Evolutionary conservation across 2,797 vertebrate genomes (phyloP).

Genomic region (Muscicapa comitata): DNA sequence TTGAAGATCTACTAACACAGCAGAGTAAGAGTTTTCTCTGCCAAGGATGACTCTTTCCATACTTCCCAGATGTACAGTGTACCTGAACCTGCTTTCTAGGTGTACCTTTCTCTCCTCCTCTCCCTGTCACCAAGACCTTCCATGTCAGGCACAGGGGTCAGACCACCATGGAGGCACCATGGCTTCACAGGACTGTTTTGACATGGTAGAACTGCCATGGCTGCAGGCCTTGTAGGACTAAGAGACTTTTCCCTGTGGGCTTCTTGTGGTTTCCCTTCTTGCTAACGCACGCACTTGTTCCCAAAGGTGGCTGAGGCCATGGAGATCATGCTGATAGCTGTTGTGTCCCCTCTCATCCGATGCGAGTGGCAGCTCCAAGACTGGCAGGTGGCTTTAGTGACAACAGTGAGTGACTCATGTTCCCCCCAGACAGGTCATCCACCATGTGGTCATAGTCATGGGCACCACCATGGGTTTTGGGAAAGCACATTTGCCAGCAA

Average conservation of each 20-base stretch:
- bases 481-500: background rate
- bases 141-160: background rate
- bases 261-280: background rate
- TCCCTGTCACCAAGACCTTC: background rate
- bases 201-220: background rate
- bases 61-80: background rate
- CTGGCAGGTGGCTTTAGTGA: constrained; percentile 94
- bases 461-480: background rate
- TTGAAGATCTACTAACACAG: background rate
- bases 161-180: fast-evolving
- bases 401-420: constrained; percentile 82
- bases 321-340: constrained; percentile 96
- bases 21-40: background rate
- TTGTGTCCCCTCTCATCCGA: constrained; percentile 89
- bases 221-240: background rate
- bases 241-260: background rate
- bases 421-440: background rate
- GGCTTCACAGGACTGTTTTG: background rate
- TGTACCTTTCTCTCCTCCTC: background rate
- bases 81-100: background rate
- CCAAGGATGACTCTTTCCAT: background rate
- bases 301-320: constrained; percentile 89
- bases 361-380: constrained; percentile 92
- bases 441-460: background rate
- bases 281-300: background rate